Evolutionary conservation across 2,888 invertebrate species (phyloP).

Genomic region (Drosophila lutescens): DNA sequence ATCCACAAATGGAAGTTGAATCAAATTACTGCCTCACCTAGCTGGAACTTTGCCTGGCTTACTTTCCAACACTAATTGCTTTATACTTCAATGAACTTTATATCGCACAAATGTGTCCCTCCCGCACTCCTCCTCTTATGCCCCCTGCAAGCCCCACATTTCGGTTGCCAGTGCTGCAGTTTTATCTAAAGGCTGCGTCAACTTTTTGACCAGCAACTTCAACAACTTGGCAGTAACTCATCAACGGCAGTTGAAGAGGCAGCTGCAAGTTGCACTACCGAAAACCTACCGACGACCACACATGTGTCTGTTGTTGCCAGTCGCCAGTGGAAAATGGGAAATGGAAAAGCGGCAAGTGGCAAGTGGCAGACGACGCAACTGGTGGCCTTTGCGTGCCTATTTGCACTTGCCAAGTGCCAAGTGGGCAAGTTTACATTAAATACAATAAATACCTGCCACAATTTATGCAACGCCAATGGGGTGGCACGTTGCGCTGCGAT

Average conservation of each 20-base stretch:
- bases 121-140: neutral
- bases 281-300: constrained; percentile 32
- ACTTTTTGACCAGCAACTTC: constrained; percentile 66
- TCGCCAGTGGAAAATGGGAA: constrained; percentile 5
- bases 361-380: constrained; percentile 57
- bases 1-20: constrained; percentile 40
- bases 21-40: constrained; percentile 45
- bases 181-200: constrained; percentile 53
- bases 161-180: constrained; percentile 19
- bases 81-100: constrained; percentile 51
- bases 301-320: constrained; percentile 45
- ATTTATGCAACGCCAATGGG: constrained; percentile 65
- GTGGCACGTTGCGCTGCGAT: constrained; percentile 22
- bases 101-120: constrained; percentile 36
- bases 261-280: constrained; percentile 7
- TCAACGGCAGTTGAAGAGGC: constrained; percentile 50
- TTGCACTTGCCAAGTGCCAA: constrained; percentile 68
- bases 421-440: constrained; percentile 75
- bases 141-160: neutral
- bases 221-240: constrained; percentile 51
- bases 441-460: constrained; percentile 72
- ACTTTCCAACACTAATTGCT: constrained; percentile 50
- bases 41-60: constrained; percentile 41
- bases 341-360: constrained; percentile 14
- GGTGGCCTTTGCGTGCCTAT: constrained; percentile 73